Evolutionary conservation across 2,888 invertebrate species (phyloP), one percentile per base, ranked within the genome.

Genomic region (Pseudanteris insignis): DNA sequence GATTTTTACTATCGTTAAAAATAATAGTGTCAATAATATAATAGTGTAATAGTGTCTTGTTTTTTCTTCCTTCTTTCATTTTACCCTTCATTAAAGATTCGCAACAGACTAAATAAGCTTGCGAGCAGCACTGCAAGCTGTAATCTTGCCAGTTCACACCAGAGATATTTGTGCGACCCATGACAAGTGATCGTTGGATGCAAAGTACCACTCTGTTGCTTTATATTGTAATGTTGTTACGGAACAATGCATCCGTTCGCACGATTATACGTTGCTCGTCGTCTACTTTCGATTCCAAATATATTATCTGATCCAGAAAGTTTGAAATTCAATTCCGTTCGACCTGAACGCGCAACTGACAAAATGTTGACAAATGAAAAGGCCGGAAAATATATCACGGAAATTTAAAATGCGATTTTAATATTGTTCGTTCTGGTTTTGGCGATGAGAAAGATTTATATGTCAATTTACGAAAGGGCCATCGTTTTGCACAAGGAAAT

Each of bases 221-320:
- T 62, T 46, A 51, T 46, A 55, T 36, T 40, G 62, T 77, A 78
- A 78, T 70, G 60, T 65, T 72, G 73, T 78, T 78, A 75, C 65
- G 58, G 63, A 73, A 70, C 70, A 70, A 59, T 54, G 69, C 64
- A 72, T 67, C 72, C 71, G 65, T 67, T 70, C 71, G 70, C 74
- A 68, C 72, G 72, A 77, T 77, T 26, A 74, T 24, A 71, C 68
- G 67, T 68, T 67, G 67, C 68, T 73, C 9, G 36, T 15, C 18
- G 30, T 37, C 32, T 44, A 36, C 28, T 46, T 29, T 47, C 51
- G 34, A 62, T 41, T 33, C 41, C 62, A 46, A 46, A 51, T 41
- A 46, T 40, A 40, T 47, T 50, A 61, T 62, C 51, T 46, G 46
- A 51, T 41, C 25, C 33, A 32, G 32, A 47, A 43, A 51, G 46